Base-by-base conservation (phyloP, 2,888 invertebrate species). In the Drosophila mercatorum region DNA sequence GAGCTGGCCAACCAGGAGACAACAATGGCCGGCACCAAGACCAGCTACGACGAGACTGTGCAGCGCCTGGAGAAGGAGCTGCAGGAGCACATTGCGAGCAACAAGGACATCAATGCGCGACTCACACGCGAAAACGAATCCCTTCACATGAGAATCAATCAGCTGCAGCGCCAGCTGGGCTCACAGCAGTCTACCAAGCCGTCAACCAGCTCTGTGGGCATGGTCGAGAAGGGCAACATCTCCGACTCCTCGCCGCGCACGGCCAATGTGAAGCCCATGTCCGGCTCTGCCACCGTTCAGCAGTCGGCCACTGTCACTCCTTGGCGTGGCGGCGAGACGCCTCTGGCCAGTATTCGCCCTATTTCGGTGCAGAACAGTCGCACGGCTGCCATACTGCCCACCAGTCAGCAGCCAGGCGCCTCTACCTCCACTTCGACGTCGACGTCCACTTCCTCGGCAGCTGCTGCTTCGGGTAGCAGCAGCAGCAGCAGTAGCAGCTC, bases 231-330 rank as follows among this genome's bases (percentile, higher is more conserved):
- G 88, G 93, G 94, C 3, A 94, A 94, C 12, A 94, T 94, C 4
- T 95, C 95, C 41, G 94, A 95, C 12, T 92, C 92, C 4, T 90
- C 91, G 12, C 94, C 95, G 0, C 95, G 96, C 0, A 98, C 98
- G 0, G 98, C 98, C 6, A 98, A 98, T 91, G 98, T 98, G 49
- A 97, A 97, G 92, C 98, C 98, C 0, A 97, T 98, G 96, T 96
- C 98, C 4, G 97, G 97, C 83, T 94, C 93, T 0, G 90, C 92
- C 58, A 91, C 91, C 0, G 91, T 91, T 0, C 93, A 93, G 58
- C 93, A 93, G 74, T 93, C 93, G 3, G 93, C 93, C 0, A 92
- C 95, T 5, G 94, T 95, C 46, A 94, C 94, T n/a, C 95, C 95
- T 28, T 95, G 96, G 92, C 95, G 96, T 72, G 95, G 96, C 3